Evolutionary conservation across 1,140 invertebrate genomes (phyloP), one percentile per base, ranked within the genome.

Genomic region (Monomorium pharaonis): DNA sequence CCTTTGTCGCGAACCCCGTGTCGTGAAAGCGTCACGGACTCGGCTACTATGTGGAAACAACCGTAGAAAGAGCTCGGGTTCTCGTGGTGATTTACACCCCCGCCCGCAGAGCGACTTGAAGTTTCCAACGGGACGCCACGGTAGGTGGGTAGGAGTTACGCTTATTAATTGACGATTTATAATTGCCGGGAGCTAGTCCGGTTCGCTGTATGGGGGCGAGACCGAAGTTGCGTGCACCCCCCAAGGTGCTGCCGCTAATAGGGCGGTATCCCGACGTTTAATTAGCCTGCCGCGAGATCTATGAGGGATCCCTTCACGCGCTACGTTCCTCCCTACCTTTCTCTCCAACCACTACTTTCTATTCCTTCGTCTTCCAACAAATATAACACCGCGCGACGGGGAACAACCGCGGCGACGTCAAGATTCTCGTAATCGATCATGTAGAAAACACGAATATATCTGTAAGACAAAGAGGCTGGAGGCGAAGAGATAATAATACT

Each of bases 131-230:
- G 70, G 77, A 86, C 51, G 76, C 62, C 56, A 62, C 69, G 49
- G 75, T 86, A 83, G 78, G 65, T 75, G 56, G 67, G 70, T 69
- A 72, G 70, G 89, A 87, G 84, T 88, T 87, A 90, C 87, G 86
- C 88, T 92, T 91, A 92, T 92, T 93, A 93, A 93, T 93, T 89
- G 90, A 91, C 89, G 91, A 92, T 92, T 92, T 87, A 92, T 93
- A 92, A 92, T 92, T 93, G 88, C 91, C 88, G 86, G 78, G 70
- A 88, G 85, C 58, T 69, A 69, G 60, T 70, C 65, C 76, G 62
- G 33, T 21, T 88, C 74, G 51, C 83, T 69, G 86, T 85, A 63
- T 58, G 76, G 51, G 86, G 65, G 84, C 44, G 24, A 77, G 65
- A 63, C 44, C 67, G 24, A 76, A 70, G 87, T 86, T 83, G 76